These are phyloP conservation scores for Macrosteles quadrilineatus DNA, from an alignment of 1,140 invertebrate species.

Conservation along the genomic window DNA sequence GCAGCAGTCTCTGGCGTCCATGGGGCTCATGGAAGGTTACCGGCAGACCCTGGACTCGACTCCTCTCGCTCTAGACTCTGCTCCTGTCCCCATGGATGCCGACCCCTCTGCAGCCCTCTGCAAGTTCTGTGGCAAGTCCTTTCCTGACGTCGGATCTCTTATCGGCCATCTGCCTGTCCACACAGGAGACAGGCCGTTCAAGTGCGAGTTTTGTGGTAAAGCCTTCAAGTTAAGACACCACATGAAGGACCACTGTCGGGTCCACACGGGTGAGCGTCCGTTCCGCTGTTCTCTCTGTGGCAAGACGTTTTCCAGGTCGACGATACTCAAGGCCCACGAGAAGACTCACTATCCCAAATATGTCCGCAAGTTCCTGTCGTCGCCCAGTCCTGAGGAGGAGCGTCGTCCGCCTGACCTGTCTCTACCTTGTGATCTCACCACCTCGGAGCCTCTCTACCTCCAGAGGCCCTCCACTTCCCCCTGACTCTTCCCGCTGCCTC, in stretches of 20 bases:
- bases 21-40: slow-evolving; percentile 45
- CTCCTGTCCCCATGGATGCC: slow-evolving; percentile 55
- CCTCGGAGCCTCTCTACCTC: slow-evolving; percentile 39
- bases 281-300: slow-evolving; percentile 86
- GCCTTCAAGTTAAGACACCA: slow-evolving; percentile 87
- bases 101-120: slow-evolving; percentile 67
- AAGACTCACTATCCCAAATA: slow-evolving; percentile 91
- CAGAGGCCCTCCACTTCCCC: slow-evolving; percentile 34
- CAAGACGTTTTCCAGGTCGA: slow-evolving; percentile 86
- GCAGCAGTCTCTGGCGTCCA: slow-evolving; percentile 55
- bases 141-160: slow-evolving; percentile 82
- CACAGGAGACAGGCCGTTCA: slow-evolving; percentile 85
- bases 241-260: slow-evolving; percentile 91
- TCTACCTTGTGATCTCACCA: slow-evolving; percentile 42
- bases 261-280: slow-evolving; percentile 86
- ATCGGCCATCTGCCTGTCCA: slow-evolving; percentile 85
- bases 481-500: slow-evolving; percentile 27
- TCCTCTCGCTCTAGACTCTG: slow-evolving; percentile 52
- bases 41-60: slow-evolving; percentile 49
- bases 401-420: slow-evolving; percentile 37
- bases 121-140: slow-evolving; percentile 88
- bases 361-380: slow-evolving; percentile 81
- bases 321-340: slow-evolving; percentile 87
- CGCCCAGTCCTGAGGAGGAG: slow-evolving; percentile 78
- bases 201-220: slow-evolving; percentile 89